Evolutionary conservation across 2,113 vertebrate species (phyloP), one percentile per base, ranked within the genome.

Genomic region (Chrysochloris asiatica): DNA sequence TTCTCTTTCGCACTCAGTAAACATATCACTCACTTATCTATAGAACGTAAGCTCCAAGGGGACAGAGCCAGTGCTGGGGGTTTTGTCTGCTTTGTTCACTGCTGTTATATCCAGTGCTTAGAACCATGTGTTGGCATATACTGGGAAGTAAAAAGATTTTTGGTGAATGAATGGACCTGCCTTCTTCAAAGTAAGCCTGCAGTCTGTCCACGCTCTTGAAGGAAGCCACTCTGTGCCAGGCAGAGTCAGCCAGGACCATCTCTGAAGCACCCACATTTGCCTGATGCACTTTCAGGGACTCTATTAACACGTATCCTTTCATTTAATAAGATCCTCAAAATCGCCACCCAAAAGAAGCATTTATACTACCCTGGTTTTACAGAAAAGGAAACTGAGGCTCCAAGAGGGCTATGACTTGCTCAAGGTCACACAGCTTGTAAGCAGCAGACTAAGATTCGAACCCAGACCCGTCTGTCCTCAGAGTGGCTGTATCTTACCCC

Each of bases 331-430:
- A 73, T 80, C 28, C 80, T 92, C 54, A 45, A 41, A 78, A 89
- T 2, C 4, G 52, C 33, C 86, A 80, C 36, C 36, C 84, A 43
- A 19, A n/a, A 26, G 8, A 36, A 17, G 54, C 48, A 69, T 90
- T 90, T 85, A 77, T 59, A 82, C 56, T 45, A 81, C 50, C 33
- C 21, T 59, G 45, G 19, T 93, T 86, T 92, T 88, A 90, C 30
- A 88, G 63, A 89, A 76, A 59, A 76, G 48, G 72, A 89, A 90
- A 96, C 77, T n/a, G 59, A 95, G 72, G 65, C 43, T 83, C 59
- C 52, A 41, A 78, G 38, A 86, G 21, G 73, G 54, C 76, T 45
- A 30, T 67, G 76, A 8, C 47, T 77, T 90, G 67, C 8, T 92
- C 54, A 82, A 83, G 72, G 90, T 94, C 73, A 93, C 56, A 56